Percentiles rank a stretch among this genome's conserved stretches.
Conservation (phyloP, 2,888 invertebrate genomes). For the Mythimna ferrago region DNA sequence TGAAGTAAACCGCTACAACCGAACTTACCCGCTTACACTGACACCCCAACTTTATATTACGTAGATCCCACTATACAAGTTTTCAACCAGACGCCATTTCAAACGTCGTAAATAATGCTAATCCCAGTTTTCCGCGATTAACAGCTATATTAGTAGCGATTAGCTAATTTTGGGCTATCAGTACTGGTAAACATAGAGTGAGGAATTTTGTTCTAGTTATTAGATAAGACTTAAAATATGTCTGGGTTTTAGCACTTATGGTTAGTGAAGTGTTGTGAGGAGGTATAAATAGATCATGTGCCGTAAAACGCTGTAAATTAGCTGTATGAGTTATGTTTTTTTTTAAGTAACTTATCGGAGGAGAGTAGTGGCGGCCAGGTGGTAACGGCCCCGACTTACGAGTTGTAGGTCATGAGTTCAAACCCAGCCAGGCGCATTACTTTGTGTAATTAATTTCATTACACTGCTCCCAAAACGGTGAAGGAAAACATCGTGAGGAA, state of each 20-base stretch:
- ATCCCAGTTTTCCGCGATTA: conserved; percentile 59
- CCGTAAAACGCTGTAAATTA: background rate
- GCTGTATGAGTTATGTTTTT: no score
- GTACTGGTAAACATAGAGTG: conserved; percentile 35
- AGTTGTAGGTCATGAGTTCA: no score
- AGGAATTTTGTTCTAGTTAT: conserved; percentile 21
- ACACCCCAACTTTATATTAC: conserved; percentile 10
- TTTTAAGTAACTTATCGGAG: no score
- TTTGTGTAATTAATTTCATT: no score
- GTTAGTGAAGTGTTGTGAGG: conserved; percentile 10
- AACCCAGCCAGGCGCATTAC: no score
- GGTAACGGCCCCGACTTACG: no score
- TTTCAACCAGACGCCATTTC: conserved; percentile 38
- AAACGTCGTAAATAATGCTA: conserved; percentile 57
- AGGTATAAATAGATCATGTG: background rate
- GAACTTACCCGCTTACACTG: background rate
- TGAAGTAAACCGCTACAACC: background rate
- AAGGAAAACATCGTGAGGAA: no score
- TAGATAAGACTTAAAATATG: conserved; percentile 37
- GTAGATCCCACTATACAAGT: conserved; percentile 24
- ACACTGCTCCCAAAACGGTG: no score
- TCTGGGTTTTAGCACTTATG: conserved; percentile 23
- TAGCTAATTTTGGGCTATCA: conserved; percentile 50
- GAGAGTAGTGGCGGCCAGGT: no score
- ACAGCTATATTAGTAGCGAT: conserved; percentile 52